Base-by-base conservation (phyloP, 1,140 invertebrate species). In the Lutraria rhynchaena region DNA sequence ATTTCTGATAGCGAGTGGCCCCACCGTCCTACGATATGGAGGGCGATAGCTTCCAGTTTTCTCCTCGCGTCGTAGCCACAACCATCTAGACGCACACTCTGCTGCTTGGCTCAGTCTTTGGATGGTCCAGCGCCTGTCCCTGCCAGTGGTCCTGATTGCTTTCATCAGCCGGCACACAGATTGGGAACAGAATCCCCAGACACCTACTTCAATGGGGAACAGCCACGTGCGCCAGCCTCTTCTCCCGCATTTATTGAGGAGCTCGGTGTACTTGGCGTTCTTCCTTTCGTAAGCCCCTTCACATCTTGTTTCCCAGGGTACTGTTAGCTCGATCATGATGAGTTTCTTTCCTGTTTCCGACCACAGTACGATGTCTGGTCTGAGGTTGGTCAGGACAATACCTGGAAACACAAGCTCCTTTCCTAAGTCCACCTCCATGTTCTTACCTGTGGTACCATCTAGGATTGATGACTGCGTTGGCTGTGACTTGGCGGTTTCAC, bases 231-330 rank as follows among this genome's bases (percentile, higher is more conserved):
- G 58, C 76, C 76, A 80, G 49, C 63, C 76, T 51, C 41, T 13
- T 49, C 46, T 22, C 17, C 49, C 57, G 33, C 61, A 69, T 4
- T 27, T n/a, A 4, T 71, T 35, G 3, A 60, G n/a, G 3, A 57
- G 57, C 37, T 74, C 44, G 33, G 57, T 74, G n/a, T 69, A 69
- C 74, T 55, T 76, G 0, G 63, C 57, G 9, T 71, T 58, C 22
- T 81, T 81, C 57, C 78, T 31, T 24, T 81, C 57, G 22, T 81
- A 63, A 27, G 57, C 78, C 53, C 37, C 58, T 33, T 81, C 55
- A 63, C 60, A 61, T 44, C 44, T 70, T 60, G 53, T 61, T 60
- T 71, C 37, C 69, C 55, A 63, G 22, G 55, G 73, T 46, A 75
- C 73, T 46, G 73, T 60, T 4, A 60, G 57, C 58, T 61, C 73